Base-by-base conservation (phyloP, 2,113 vertebrate genomes). In the Phoenicopterus ruber region DNA sequence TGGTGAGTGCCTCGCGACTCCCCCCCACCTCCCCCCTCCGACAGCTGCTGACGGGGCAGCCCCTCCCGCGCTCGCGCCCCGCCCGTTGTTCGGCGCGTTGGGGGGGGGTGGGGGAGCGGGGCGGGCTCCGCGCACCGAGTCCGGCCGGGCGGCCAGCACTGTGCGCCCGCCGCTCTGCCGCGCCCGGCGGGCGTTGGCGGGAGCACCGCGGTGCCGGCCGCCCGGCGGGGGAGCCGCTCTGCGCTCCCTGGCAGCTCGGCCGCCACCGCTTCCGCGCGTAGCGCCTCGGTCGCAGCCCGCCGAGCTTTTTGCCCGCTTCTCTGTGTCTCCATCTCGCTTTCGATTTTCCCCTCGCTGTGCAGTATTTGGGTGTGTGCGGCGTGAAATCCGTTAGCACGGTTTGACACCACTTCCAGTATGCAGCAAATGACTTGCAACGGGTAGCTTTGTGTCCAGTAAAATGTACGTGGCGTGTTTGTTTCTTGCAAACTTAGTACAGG, bases 341-440 rank as follows among this genome's bases (percentile, higher is more conserved):
- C 4, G 25, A 13, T 38, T 32, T 10, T 6, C 8, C 20, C 2
- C 12, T 58, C 13, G 31, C 29, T 11, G 50, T 4, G 32, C 12
- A 2, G 55, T 4, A 1, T 21, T 34, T 1, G 34, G 19, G 38
- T 28, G 40, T 8, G 17, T 12, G 36, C 3, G 25, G 12, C 6
- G 21, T 6, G 59, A 20, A 6, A 9, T 14, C 10, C 42, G 14
- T 22, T 77, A 7, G 57, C 13, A 5, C 31, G 3, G 44, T 14
- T n/a, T 18, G 47, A 2, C 36, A 1, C 26, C 26, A 2, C 32
- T 19, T 1, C 32, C 42, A 0, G 12, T 8, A 0, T 7, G 31
- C 21, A 28, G 66, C 52, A 3, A 0, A 3, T 0, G 29, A 2
- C 29, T 2, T 0, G 4, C 4, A 18, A 49, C 10, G 18, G 21